phyloP scores from a whole-genome alignment of 2,888 invertebrate species.

The Mimas tiliae region DNA sequence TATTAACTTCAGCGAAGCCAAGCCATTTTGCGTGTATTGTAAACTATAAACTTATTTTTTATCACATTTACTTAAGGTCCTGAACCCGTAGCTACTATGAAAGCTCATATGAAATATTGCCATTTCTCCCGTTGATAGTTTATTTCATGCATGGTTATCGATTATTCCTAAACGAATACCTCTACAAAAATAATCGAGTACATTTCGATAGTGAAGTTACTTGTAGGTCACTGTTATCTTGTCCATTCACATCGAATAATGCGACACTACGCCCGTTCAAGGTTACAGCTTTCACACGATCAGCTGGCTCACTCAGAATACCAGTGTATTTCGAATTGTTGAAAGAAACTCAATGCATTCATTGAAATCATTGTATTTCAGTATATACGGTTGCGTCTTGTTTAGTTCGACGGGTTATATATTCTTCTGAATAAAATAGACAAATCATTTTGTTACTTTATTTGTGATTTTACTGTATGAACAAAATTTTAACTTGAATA shows the following conservation, averaged over 20 bases:
- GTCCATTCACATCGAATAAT: conserved; percentile 62
- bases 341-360: conserved; percentile 19
- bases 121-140: background rate
- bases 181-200: conserved; percentile 54
- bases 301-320: conserved; percentile 46
- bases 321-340: conserved; percentile 28
- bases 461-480: no score
- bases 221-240: conserved; percentile 61
- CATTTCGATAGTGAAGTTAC: conserved; percentile 53
- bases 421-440: no score
- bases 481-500: no score
- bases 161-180: conserved; percentile 40
- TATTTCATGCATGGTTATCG: conserved; percentile 22
- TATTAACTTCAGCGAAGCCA: no score
- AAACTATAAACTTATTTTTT: no score
- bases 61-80: no score
- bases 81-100: no score
- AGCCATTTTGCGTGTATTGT: no score
- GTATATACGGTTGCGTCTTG: background rate
- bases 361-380: conserved; percentile 4
- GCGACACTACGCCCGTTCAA: conserved; percentile 60
- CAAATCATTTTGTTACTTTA: no score
- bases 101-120: no score
- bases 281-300: conserved; percentile 72
- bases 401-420: no score